Conservation (phyloP, 2,888 invertebrate species). For the Andrena marginata region DNA sequence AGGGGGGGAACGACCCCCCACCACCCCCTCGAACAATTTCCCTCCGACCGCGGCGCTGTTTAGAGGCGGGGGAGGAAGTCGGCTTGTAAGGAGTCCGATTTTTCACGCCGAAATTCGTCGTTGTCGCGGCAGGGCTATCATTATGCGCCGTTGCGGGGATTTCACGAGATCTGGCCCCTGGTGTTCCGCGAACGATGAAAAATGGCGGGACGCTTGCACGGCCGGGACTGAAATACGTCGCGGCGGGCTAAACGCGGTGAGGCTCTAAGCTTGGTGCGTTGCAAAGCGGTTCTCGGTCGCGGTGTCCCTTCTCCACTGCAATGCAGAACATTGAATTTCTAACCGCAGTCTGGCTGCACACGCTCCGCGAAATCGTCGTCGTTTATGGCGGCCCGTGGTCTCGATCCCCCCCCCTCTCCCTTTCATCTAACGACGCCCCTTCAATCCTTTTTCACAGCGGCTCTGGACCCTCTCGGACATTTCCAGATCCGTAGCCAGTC, state of each 20-base stretch:
- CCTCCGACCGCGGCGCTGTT: not conserved
- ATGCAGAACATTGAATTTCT: conserved; percentile 68
- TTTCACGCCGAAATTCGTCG: conserved; percentile 39
- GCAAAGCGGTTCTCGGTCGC: conserved; percentile 37
- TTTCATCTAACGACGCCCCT: not conserved
- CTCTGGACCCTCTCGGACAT: not conserved
- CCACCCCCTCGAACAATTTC: conserved; percentile 10
- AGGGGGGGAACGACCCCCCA: not conserved
- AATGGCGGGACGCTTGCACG: conserved; percentile 52
- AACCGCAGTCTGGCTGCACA: conserved; percentile 23
- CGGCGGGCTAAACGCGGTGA: conserved; percentile 45
- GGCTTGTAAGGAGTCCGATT: conserved; percentile 30
- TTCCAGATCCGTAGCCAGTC: not conserved
- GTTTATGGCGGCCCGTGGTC: not conserved
- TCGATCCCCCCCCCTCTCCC: not conserved
- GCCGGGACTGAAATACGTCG: conserved; percentile 63
- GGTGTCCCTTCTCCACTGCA: conserved; percentile 57
- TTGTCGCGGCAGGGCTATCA: conserved; percentile 52
- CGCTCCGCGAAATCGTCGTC: conserved; percentile 8
- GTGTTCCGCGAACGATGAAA: conserved; percentile 59
- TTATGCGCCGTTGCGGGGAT: conserved; percentile 53
- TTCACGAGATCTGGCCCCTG: conserved; percentile 44
- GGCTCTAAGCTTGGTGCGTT: conserved; percentile 47
- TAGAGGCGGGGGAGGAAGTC: conserved; percentile 4
- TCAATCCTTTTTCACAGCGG: not conserved